These are phyloP conservation scores for Philereme transversata DNA, from an alignment of 2,888 invertebrate genomes.

Conservation along the genomic window DNA sequence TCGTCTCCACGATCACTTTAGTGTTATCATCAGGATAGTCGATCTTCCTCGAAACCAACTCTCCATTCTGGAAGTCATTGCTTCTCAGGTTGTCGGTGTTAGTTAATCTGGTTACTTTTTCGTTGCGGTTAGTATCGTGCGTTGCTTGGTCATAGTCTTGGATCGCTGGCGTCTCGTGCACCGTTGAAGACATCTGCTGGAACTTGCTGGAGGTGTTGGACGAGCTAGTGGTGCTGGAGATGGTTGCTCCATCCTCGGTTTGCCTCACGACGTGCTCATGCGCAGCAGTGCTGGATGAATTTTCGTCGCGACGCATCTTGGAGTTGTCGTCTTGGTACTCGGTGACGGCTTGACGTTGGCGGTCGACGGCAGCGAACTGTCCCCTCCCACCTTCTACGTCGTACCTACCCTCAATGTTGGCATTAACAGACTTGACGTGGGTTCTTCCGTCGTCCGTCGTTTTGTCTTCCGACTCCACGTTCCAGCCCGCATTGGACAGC, in stretches of 20 bases:
- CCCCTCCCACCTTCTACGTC: constrained; percentile 86
- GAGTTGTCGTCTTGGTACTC: constrained; percentile 73
- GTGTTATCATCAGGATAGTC: constrained; percentile 87
- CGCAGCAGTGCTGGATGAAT: constrained; percentile 63
- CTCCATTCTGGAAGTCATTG: constrained; percentile 58
- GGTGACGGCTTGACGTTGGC: constrained; percentile 81
- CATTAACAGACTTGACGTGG: constrained; percentile 83
- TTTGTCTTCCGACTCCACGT: constrained; percentile 85
- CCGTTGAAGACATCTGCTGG: constrained; percentile 65
- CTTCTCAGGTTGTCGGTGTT: constrained; percentile 42
- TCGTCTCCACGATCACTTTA: constrained; percentile 87
- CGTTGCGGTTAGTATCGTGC: constrained; percentile 57
- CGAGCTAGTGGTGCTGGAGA: constrained; percentile 67
- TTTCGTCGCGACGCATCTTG: constrained; percentile 70
- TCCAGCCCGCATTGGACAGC: constrained; percentile 86
- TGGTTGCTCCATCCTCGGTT: constrained; percentile 68
- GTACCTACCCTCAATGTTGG: constrained; percentile 86
- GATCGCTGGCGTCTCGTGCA: constrained; percentile 57
- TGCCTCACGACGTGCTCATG: constrained; percentile 69
- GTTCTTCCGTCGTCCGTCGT: constrained; percentile 86
- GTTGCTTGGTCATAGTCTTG: constrained; percentile 57
- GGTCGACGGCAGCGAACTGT: constrained; percentile 86
- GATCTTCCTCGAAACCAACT: constrained; percentile 82
- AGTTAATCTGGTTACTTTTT: constrained; percentile 51
- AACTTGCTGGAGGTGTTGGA: constrained; percentile 65